These are phyloP conservation scores for Macrotis lagotis DNA, from an alignment of 2,113 vertebrate species.

Conservation along the genomic window DNA sequence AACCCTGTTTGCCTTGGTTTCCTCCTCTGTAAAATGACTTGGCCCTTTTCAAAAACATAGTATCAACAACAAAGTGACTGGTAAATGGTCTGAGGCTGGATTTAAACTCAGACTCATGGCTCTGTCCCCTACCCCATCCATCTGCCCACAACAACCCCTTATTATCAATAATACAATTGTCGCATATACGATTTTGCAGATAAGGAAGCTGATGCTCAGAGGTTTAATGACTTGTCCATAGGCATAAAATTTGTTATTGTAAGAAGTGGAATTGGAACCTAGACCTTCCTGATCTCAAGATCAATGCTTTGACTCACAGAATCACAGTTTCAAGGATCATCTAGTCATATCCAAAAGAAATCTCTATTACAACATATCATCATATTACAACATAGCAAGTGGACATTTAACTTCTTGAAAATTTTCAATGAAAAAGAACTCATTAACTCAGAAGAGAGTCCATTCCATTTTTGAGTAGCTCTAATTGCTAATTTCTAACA, in stretches of 20 bases:
- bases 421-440: too few species aligned
- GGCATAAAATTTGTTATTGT: neutral
- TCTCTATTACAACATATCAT: neutral
- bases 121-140: neutral
- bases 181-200: neutral
- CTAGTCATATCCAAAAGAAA: neutral
- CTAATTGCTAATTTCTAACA: too few species aligned
- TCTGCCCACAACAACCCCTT: neutral
- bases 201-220: neutral
- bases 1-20: neutral
- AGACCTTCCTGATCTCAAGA: neutral
- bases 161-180: neutral
- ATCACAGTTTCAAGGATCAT: neutral
- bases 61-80: neutral
- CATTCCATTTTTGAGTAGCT: too few species aligned
- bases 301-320: neutral
- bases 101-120: neutral
- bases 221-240: neutral
- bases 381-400: too few species aligned
- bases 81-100: neutral
- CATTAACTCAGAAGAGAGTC: neutral
- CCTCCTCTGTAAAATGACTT: neutral
- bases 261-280: neutral
- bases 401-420: neutral
- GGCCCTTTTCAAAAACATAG: neutral